Conservation (phyloP, 2,888 invertebrate genomes). For the Lordiphosa fenestrarum region DNA sequence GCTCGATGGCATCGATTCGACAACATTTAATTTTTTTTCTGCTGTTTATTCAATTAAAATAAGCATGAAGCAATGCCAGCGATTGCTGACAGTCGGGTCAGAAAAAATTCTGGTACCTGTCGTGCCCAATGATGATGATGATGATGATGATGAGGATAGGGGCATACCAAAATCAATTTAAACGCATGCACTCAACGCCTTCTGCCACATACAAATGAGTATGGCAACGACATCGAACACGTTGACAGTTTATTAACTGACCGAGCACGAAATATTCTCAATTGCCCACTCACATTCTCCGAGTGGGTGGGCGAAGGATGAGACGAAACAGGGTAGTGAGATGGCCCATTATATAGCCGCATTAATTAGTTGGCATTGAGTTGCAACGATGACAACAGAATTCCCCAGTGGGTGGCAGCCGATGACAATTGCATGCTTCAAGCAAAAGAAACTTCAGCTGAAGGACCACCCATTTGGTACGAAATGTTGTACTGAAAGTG, state of each 20-base stretch:
- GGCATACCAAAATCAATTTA: slow-evolving; percentile 68
- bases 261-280: slow-evolving; percentile 57
- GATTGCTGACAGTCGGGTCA: slow-evolving; percentile 19
- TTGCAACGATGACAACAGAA: slow-evolving; percentile 37
- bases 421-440: slow-evolving; percentile 33
- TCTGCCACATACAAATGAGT: slow-evolving; percentile 48
- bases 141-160: slow-evolving; percentile 27
- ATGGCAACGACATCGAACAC: slow-evolving; percentile 30
- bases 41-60: slow-evolving; percentile 73
- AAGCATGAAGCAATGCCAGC: slow-evolving; percentile 44
- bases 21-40: slow-evolving; percentile 36
- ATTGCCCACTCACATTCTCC: slow-evolving; percentile 54
- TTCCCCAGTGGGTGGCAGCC: slow-evolving; percentile 34
- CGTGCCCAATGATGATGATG: slow-evolving; percentile 40
- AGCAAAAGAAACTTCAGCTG: slow-evolving; percentile 15
- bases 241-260: slow-evolving; percentile 70
- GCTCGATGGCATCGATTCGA: slow-evolving; percentile 44
- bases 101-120: slow-evolving; percentile 31
- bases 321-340: slow-evolving; percentile 16
- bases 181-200: slow-evolving; percentile 68
- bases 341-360: slow-evolving; percentile 64
- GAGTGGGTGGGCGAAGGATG: neutral
- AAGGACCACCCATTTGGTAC: slow-evolving; percentile 39
- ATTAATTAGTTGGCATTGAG: slow-evolving; percentile 71
- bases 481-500: slow-evolving; percentile 6